Base-by-base conservation (phyloP, 2,888 invertebrate species). In the Noctuana brunneofusca region DNA sequence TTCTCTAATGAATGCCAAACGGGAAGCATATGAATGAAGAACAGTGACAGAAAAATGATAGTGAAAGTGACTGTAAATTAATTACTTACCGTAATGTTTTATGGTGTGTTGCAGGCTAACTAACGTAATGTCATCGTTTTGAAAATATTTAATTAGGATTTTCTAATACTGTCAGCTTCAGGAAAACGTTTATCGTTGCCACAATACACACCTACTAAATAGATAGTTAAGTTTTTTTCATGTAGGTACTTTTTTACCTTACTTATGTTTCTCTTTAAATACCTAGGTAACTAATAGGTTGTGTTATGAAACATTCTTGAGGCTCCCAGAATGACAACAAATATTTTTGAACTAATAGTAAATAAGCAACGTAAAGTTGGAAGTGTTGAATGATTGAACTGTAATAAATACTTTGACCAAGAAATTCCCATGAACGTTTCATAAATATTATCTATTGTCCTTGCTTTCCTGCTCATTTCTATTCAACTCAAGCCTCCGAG, bases 371-470 rank as follows among this genome's bases (percentile, higher is more conserved):
- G 38, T 38, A n/a, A 38, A n/a, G 38, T 30, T 4, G 6, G 30
- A 30, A 30, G 30, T 6, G 30, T 6, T 30, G 6, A 30, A 30
- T 8, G 1, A 6, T 9, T 30, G n/a, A n/a, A n/a, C n/a, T n/a
- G n/a, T n/a, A n/a, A n/a, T n/a, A n/a, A n/a, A 48, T 54, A 59
- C 6, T 6, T 6, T 53, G 54, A 48, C 48, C 55, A 56, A 56
- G 55, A 63, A 56, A 63, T 56, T 38, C 22, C 68, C 64, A 65
- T 67, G 55, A 62, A 52, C 43, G 58, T 65, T 65, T 71, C 68
- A 70, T 14, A 83, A 82, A 86, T 84, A 87, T 87, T 86, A 89
- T 84, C 84, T 83, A 88, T 86, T 81, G 83, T 78, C 67, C 77
- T 75, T 71, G 76, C 84, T 89, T 90, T 83, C 79, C 78, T 71